Percentiles rank a stretch among this genome's conserved stretches.
These are phyloP conservation scores for Nannoperca australis DNA, from an alignment of 2,797 vertebrate species.

Conservation along the genomic window DNA sequence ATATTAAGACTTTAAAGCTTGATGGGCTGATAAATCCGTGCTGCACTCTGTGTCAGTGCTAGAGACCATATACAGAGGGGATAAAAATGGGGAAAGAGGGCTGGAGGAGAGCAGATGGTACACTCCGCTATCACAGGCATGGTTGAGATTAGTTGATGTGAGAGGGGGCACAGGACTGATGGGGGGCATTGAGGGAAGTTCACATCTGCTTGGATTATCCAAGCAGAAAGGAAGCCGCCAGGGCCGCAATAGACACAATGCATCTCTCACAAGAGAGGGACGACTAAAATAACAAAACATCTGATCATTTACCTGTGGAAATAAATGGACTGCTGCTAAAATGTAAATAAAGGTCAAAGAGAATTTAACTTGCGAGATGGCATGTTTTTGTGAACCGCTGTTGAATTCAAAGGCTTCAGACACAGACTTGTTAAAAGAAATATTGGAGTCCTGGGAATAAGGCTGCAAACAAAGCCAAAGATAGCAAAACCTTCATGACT, in stretches of 20 bases:
- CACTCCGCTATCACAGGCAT: constrained; percentile 58
- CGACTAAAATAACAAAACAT: constrained; percentile 18
- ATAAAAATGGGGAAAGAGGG: constrained; percentile 62
- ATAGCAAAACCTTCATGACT: constrained; percentile 29
- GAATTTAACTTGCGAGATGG: not conserved
- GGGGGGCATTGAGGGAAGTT: constrained; percentile 56
- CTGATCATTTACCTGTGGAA: constrained; percentile 25
- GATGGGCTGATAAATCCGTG: constrained; percentile 66
- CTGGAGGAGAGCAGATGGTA: constrained; percentile 74
- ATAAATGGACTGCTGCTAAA: constrained; percentile 4
- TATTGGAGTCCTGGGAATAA: constrained; percentile 1
- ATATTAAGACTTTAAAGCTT: constrained; percentile 60
- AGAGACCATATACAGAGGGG: constrained; percentile 44
- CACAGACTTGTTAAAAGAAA: constrained; percentile 13
- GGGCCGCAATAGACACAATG: constrained; percentile 6
- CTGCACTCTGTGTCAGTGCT: constrained; percentile 46
- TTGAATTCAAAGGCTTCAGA: constrained; percentile 12
- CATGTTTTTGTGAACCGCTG: constrained; percentile 5
- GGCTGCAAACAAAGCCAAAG: constrained; percentile 35
- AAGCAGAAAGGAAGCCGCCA: constrained; percentile 30
- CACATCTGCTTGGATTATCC: constrained; percentile 77
- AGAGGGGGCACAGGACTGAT: constrained; percentile 56
- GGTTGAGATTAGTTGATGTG: constrained; percentile 70
- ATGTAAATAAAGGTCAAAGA: not conserved
- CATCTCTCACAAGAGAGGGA: constrained; percentile 22